These are phyloP conservation scores for Melikaiella ostensackeni DNA, from an alignment of 2,888 invertebrate genomes.

Conservation along the genomic window DNA sequence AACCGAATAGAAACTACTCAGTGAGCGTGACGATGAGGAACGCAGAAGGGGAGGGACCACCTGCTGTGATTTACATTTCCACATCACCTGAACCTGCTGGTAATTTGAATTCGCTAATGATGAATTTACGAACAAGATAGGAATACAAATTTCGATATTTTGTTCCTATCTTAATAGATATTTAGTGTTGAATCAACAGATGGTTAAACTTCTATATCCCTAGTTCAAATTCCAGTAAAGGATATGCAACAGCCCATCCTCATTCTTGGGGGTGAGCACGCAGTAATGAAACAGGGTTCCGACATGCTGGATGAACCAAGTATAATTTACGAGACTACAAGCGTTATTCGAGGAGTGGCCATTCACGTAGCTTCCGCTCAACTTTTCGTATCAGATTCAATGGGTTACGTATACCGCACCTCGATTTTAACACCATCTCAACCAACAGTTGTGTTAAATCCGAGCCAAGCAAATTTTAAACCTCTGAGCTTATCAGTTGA, in stretches of 20 bases:
- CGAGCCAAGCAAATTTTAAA: conserved; percentile 81
- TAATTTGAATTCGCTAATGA: conserved; percentile 71
- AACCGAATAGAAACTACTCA: conserved; percentile 85
- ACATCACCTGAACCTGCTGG: conserved; percentile 84
- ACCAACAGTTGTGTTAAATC: conserved; percentile 77
- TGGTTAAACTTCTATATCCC: background rate
- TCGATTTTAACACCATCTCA: conserved; percentile 68
- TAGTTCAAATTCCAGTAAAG: conserved; percentile 78
- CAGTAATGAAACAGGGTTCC: conserved; percentile 83
- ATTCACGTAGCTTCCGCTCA: conserved; percentile 85
- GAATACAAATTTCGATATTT: too few relatives aligned
- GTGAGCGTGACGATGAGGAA: conserved; percentile 90
- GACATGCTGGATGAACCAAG: conserved; percentile 84
- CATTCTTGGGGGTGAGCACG: conserved; percentile 84
- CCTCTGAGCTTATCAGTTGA: conserved; percentile 89
- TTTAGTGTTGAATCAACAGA: conserved; percentile 45
- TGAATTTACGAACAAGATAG: conserved; percentile 17
- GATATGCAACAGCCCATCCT: conserved; percentile 84
- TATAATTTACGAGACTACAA: conserved; percentile 81
- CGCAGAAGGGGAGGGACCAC: conserved; percentile 88
- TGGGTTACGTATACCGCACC: conserved; percentile 81
- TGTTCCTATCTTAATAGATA: background rate
- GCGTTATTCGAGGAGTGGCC: conserved; percentile 84
- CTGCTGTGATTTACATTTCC: conserved; percentile 81
- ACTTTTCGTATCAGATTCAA: conserved; percentile 88